Conservation (phyloP, 2,797 vertebrate species). For the Gobionotothen gibberifrons region DNA sequence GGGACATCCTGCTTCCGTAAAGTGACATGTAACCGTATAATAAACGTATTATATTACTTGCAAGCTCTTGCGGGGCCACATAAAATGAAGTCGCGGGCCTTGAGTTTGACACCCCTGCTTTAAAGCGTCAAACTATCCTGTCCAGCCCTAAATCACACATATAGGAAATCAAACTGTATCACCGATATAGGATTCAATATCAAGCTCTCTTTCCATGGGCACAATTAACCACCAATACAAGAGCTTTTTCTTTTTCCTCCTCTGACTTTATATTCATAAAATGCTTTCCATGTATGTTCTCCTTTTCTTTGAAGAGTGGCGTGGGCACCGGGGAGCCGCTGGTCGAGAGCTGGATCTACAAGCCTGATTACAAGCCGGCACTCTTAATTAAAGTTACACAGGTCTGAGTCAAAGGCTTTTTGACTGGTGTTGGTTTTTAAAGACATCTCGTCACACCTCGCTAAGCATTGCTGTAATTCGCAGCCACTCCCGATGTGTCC, state of each 20-base stretch:
- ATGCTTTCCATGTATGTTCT: slow-evolving; percentile 50
- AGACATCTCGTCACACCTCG: slow-evolving; percentile 80
- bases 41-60: too few species aligned
- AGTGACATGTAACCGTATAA: too few species aligned
- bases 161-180: slow-evolving; percentile 11
- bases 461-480: slow-evolving; percentile 82
- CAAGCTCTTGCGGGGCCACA: too few species aligned
- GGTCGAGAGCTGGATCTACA: slow-evolving; percentile 71
- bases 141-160: not conserved
- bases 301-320: slow-evolving; percentile 64
- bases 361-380: slow-evolving; percentile 76
- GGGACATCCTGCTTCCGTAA: too few species aligned
- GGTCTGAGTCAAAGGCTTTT: slow-evolving; percentile 80
- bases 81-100: too few species aligned
- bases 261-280: slow-evolving; percentile 70
- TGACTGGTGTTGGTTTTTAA: slow-evolving; percentile 80
- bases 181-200: slow-evolving; percentile 22
- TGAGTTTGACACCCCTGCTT: too few species aligned
- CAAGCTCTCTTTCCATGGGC: slow-evolving; percentile 22
- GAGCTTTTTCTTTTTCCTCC: slow-evolving; percentile 15
- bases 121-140: too few species aligned
- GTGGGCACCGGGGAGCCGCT: slow-evolving; percentile 65
- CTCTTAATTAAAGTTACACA: slow-evolving; percentile 82
- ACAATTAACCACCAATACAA: slow-evolving; percentile 60
- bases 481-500: slow-evolving; percentile 74